Evolutionary conservation across 1,140 invertebrate species (phyloP), one percentile per base, ranked within the genome.

Genomic region (Argopecten irradians): DNA sequence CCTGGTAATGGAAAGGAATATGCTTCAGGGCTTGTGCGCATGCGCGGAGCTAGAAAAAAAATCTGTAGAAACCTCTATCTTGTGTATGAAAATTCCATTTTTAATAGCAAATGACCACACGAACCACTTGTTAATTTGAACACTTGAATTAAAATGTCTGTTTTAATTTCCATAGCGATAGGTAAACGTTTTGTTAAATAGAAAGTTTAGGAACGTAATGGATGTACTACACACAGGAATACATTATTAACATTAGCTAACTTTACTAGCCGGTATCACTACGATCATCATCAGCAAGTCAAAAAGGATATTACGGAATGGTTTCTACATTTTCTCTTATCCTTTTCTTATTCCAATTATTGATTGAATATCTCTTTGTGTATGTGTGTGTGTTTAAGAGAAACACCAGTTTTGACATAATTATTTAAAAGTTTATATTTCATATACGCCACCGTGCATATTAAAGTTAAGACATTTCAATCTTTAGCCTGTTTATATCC

Each of bases 1-100:
- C 55, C 55, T 71, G n/a, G 22, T 71, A 71, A 71, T 71, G 55
- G 55, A 71, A 71, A 71, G 55, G 55, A 71, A 71, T 71, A 71
- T 71, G 55, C 55, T 71, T 28, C 55, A 71, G 55, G 55, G 55
- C 22, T 71, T 71, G 55, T 71, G 55, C 55, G 55, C 55, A 71
- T 71, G 55, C 55, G 55, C 55, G 1, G 7, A 28, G 55, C 22
- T 5, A 28, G 55, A 71, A 71, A 71, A n/a, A 46, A 71, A 71
- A 71, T 71, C 55, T 71, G 22, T 71, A 71, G 22, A n/a, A 71
- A 71, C 55, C 55, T 71, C 28, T 71, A 71, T 71, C 55, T 71
- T 71, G 28, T 71, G 55, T 71, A 71, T 71, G 55, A n/a, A 71
- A n/a, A 71, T 71, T 71, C 55, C 43, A 22, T 71, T 71, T 46